These are phyloP conservation scores for Polypedilum pembai DNA, from an alignment of 1,140 invertebrate genomes.

Conservation along the genomic window DNA sequence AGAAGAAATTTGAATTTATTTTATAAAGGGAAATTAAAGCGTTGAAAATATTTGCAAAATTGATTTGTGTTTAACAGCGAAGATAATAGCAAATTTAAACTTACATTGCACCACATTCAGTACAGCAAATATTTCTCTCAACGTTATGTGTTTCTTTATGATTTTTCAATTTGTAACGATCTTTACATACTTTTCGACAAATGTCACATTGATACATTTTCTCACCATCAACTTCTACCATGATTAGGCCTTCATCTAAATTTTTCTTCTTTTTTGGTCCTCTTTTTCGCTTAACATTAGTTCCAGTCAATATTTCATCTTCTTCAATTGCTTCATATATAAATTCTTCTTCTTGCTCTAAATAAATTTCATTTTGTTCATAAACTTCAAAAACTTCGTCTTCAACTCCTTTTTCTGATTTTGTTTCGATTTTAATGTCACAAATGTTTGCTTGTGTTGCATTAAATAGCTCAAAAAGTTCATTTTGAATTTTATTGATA, in stretches of 20 bases:
- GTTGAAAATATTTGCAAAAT: no score
- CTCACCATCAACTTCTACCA: not conserved
- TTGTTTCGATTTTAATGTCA: not conserved
- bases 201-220: not conserved
- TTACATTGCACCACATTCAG: constrained; percentile 7
- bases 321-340: not conserved
- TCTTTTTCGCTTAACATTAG: not conserved
- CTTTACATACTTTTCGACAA: not conserved
- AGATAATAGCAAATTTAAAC: not conserved
- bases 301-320: not conserved
- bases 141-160: not conserved
- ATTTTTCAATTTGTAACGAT: not conserved
- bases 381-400: not conserved
- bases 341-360: not conserved
- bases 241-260: not conserved
- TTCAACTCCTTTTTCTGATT: not conserved
- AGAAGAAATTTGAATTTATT: no score
- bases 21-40: not conserved
- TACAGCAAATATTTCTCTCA: not conserved
- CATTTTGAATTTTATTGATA: not conserved
- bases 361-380: not conserved
- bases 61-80: no score
- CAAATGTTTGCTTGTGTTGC: not conserved
- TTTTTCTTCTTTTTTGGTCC: not conserved
- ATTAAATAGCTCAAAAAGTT: not conserved